phyloP scores from a whole-genome alignment of 2,797 vertebrate genomes.

The Microchirus variegatus region DNA sequence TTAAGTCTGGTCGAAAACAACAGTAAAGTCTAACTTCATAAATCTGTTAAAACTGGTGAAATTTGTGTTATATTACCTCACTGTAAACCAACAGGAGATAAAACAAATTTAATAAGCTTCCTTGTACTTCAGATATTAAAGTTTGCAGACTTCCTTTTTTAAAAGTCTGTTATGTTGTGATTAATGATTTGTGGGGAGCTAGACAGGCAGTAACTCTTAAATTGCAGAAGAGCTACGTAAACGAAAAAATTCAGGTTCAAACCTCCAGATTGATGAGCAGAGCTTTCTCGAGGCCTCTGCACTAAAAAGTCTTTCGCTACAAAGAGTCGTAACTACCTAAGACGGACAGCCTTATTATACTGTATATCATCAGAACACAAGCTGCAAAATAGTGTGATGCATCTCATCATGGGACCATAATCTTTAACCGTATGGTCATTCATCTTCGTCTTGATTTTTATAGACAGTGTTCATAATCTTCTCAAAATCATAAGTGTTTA shows the following conservation, averaged over 20 bases:
- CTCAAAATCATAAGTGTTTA: constrained; percentile 70
- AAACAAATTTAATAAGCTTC: constrained; percentile 20
- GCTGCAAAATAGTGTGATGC: constrained; percentile 61
- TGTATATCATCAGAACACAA: constrained; percentile 71
- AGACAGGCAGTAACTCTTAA: constrained; percentile 52
- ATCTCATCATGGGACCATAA: constrained; percentile 73
- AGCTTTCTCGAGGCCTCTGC: constrained; percentile 49
- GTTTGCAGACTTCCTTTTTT: constrained; percentile 28
- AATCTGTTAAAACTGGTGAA: background rate
- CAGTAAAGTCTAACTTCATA: background rate
- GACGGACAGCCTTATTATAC: constrained; percentile 72
- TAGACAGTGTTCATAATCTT: constrained; percentile 71
- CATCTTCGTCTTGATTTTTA: constrained; percentile 74
- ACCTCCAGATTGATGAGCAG: constrained; percentile 62
- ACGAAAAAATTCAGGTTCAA: constrained; percentile 55
- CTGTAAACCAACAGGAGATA: background rate
- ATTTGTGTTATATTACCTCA: too few relatives aligned
- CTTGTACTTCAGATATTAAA: constrained; percentile 13
- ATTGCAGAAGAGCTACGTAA: constrained; percentile 51
- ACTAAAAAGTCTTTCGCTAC: constrained; percentile 53
- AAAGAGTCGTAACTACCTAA: constrained; percentile 61
- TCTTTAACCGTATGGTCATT: constrained; percentile 71
- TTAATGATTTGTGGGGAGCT: constrained; percentile 47
- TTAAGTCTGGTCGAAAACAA: background rate
- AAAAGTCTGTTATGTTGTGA: constrained; percentile 28